Base-by-base conservation (phyloP, 1,140 invertebrate species). In the Ruditapes philippinarum region DNA sequence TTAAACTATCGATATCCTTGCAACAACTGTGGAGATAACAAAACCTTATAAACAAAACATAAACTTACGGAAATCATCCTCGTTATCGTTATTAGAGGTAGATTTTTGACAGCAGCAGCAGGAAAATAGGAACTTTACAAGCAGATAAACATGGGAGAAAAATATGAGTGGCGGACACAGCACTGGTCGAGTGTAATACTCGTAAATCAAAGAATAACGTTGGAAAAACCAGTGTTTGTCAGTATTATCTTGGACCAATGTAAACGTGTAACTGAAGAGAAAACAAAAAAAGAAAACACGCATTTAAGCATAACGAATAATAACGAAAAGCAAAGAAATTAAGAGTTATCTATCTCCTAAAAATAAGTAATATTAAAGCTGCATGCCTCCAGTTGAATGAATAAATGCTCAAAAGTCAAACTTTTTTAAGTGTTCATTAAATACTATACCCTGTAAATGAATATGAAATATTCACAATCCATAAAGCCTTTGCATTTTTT, bases 161-260 rank as follows among this genome's bases (percentile, higher is more conserved):
- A 96, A 76, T 57, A 96, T 95, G 19, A 96, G 89, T 11, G 96
- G 96, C 19, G 96, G 95, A 0, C 95, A 94, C n/a, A 96, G 91
- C 0, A 92, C 90, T 0, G 96, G 96, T 70, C 95, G 93, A 25
- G 94, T 90, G 78, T 95, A 95, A 89, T 96, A 96, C 90, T 96
- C 96, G 38, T 94, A 86, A 85, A 96, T 93, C 79, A 96, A 91
- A 17, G 92, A 91, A 90, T 95, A 96, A 54, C 96, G 93, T 89
- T 96, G 95, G 90, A 94, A 96, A 84, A 95, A 94, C 96, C 96
- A 96, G 36, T 94, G 93, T 62, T 92, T 91, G 86, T 95, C 94
- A 14, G 95, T 94, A 80, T 95, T 94, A 19, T 95, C 95, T 73
- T 96, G 95, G 2, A 96, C 91, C 45, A 90, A 93, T 65, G 95